These are phyloP conservation scores for Oreocharis arfaki DNA, from an alignment of 2,113 vertebrate genomes.

Conservation along the genomic window DNA sequence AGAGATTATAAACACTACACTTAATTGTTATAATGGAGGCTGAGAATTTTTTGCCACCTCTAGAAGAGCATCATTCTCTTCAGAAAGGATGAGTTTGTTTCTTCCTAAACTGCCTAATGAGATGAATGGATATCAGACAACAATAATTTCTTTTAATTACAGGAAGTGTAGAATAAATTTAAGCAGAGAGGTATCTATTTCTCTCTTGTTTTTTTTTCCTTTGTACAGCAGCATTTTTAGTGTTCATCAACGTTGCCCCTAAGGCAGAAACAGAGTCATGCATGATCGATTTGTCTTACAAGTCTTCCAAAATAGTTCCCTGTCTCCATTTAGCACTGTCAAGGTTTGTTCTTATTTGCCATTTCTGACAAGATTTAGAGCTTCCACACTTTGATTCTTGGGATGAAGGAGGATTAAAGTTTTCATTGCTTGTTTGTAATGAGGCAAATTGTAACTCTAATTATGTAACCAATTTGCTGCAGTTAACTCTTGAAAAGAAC, in stretches of 20 bases:
- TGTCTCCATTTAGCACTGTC: constrained; percentile 34
- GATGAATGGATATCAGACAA: background rate
- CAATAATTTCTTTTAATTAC: constrained; percentile 48
- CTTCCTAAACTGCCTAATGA: constrained; percentile 18
- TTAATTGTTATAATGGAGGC: background rate
- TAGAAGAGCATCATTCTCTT: background rate
- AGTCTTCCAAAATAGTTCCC: constrained; percentile 28
- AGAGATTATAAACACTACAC: background rate
- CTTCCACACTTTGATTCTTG: constrained; percentile 41
- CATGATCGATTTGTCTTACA: constrained; percentile 56
- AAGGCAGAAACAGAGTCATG: constrained; percentile 6
- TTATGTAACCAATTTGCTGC: background rate
- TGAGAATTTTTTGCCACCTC: background rate
- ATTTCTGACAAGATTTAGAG: constrained; percentile 52
- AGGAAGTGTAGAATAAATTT: constrained; percentile 23
- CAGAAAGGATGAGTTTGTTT: constrained; percentile 17
- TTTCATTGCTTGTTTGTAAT: constrained; percentile 21
- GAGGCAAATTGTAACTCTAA: constrained; percentile 8
- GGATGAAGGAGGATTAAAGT: background rate
- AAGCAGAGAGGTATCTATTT: constrained; percentile 18
- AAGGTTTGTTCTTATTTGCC: constrained; percentile 43
- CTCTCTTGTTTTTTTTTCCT: background rate
- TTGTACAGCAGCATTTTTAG: background rate
- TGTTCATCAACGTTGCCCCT: constrained; percentile 11
- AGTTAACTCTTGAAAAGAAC: constrained; percentile 26